Conservation (phyloP, 2,113 vertebrate genomes). For the Calyptommatus sinebrachiatus region DNA sequence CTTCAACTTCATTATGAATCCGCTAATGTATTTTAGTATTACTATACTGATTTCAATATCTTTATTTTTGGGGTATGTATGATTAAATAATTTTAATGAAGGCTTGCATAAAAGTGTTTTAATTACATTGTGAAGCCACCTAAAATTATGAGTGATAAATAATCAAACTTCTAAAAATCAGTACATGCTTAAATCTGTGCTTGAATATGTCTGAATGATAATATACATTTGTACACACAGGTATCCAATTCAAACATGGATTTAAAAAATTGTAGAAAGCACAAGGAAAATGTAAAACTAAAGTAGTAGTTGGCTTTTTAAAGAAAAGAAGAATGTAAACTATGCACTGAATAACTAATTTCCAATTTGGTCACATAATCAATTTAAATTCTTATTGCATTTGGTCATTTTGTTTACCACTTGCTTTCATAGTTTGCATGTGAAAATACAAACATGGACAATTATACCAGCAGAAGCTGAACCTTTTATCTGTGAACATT, state of each 20-base stretch:
- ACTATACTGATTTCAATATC: too few relatives aligned
- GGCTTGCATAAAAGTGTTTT: too few relatives aligned
- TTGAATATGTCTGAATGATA: neutral
- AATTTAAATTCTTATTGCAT: conserved; percentile 26
- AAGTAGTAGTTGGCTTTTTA: conserved; percentile 10
- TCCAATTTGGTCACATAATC: neutral
- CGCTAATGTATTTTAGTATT: too few relatives aligned
- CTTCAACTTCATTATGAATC: too few relatives aligned
- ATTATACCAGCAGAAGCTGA: neutral
- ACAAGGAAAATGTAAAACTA: neutral
- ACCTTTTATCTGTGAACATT: conserved; percentile 11
- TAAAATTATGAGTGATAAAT: neutral
- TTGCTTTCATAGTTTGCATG: conserved; percentile 13
- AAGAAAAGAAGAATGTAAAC: neutral
- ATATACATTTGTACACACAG: neutral
- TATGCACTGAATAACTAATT: conserved; percentile 8
- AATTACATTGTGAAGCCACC: neutral
- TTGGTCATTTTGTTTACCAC: conserved; percentile 8
- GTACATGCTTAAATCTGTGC: too few relatives aligned
- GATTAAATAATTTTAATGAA: too few relatives aligned
- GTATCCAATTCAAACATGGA: neutral
- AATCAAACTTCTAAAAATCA: neutral
- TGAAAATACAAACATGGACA: neutral
- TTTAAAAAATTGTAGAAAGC: neutral
- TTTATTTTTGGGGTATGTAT: too few relatives aligned